phyloP scores from a whole-genome alignment of 2,888 invertebrate genomes.

The Ormyrus rosae region DNA sequence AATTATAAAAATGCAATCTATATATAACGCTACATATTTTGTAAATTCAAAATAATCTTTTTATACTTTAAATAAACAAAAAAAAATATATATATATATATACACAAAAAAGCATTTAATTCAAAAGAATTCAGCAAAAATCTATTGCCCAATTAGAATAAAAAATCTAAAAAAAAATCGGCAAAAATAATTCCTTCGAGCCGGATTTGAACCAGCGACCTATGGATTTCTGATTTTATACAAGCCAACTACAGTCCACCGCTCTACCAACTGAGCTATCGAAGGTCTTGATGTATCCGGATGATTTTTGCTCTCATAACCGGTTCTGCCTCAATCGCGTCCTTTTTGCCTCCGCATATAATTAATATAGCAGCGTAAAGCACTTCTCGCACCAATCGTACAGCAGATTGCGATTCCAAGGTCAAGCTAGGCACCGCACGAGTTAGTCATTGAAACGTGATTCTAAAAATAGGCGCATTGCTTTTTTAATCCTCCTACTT shows the following conservation, averaged over 20 bases:
- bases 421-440: neutral
- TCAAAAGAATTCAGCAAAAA: too few species aligned
- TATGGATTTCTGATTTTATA: slow-evolving; percentile 68
- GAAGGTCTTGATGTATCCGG: slow-evolving; percentile 64
- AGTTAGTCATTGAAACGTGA: neutral
- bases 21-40: too few species aligned
- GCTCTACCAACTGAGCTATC: slow-evolving; percentile 77
- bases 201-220: slow-evolving; percentile 74
- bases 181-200: slow-evolving; percentile 66
- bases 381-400: neutral
- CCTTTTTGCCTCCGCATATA: neutral
- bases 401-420: slow-evolving; percentile 29
- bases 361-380: neutral
- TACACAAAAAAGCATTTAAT: too few species aligned
- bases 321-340: slow-evolving; percentile 20
- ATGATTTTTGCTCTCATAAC: slow-evolving; percentile 31
- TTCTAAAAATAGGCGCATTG: slow-evolving; percentile 36
- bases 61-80: too few species aligned
- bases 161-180: too few species aligned
- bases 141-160: too few species aligned
- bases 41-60: too few species aligned
- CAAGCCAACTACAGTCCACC: slow-evolving; percentile 75
- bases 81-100: too few species aligned
- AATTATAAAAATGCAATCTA: too few species aligned
- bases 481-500: neutral